A percentile compares a stretch with the other conserved stretches of the same genome.
Conservation (phyloP, 2,888 invertebrate genomes). For the Eilema sororculum region DNA sequence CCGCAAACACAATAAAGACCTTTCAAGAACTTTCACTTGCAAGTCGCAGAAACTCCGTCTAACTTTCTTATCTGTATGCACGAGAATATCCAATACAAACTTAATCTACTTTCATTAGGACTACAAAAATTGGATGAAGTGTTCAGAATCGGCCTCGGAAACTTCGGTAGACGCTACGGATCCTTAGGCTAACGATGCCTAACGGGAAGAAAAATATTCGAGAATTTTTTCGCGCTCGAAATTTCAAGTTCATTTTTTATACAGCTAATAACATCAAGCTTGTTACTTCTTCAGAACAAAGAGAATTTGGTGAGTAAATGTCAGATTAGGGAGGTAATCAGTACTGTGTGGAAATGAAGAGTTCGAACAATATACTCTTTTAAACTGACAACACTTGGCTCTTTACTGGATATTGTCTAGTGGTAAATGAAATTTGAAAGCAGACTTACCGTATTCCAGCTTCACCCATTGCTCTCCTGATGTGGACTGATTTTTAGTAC, state of each 20-base stretch:
- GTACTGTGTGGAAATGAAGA: not conserved
- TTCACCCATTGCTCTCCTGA: not conserved
- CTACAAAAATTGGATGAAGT: slow-evolving; percentile 22
- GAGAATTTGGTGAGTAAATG: slow-evolving; percentile 40
- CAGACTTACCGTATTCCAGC: not conserved
- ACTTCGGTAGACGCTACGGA: slow-evolving; percentile 8
- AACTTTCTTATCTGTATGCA: slow-evolving; percentile 46
- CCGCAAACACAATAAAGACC: slow-evolving; percentile 69
- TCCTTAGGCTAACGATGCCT: not conserved
- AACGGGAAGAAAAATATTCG: not conserved
- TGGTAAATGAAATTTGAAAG: no score
- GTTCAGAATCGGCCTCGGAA: not conserved
- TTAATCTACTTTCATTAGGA: slow-evolving; percentile 36
- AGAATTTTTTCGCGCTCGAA: not conserved
- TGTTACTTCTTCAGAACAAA: slow-evolving; percentile 36
- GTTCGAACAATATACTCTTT: not conserved
- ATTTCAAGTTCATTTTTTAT: not conserved
- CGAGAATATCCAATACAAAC: slow-evolving; percentile 18
- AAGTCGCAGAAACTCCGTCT: slow-evolving; percentile 36
- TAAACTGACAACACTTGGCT: not conserved
- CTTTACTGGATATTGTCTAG: no score
- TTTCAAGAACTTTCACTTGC: slow-evolving; percentile 66
- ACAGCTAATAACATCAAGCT: slow-evolving; percentile 17
- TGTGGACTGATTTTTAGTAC: no score
- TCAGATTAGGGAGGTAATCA: not conserved